Evolutionary conservation across 2,797 vertebrate genomes (phyloP).

Genomic region (Phalanger gymnotis): DNA sequence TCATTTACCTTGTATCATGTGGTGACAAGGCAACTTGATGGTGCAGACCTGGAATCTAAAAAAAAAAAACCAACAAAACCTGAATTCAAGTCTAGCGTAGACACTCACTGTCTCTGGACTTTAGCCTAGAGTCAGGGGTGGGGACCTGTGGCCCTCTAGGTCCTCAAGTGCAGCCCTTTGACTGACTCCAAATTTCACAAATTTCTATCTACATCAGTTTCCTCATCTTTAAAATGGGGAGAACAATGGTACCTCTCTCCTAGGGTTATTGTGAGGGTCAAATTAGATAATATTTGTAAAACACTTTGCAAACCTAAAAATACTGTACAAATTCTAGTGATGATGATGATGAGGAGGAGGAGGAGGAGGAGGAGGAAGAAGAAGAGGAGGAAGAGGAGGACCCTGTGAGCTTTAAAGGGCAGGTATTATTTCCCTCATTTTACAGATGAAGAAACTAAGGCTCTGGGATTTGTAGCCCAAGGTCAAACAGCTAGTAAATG

Average conservation of each 20-base stretch:
- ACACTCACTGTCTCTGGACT: not conserved
- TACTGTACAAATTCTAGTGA: not conserved
- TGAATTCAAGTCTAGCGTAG: not conserved
- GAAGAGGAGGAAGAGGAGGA: not conserved
- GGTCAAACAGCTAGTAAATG: not conserved
- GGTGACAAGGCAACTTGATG: not conserved
- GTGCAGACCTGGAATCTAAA: not conserved
- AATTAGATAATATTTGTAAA: not conserved
- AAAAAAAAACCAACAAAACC: no score
- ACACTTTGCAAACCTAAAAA: not conserved
- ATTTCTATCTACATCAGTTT: not conserved
- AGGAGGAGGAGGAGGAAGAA: no score
- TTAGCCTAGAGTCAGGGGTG: not conserved
- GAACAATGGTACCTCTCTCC: no score
- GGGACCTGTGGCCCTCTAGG: no score
- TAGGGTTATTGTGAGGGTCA: not conserved
- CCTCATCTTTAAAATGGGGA: not conserved
- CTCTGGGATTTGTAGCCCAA: not conserved
- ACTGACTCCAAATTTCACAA: not conserved
- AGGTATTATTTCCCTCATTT: not conserved
- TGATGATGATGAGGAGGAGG: not conserved
- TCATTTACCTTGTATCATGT: not conserved
- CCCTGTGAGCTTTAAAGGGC: not conserved
- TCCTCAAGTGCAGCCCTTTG: no score
- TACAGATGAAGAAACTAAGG: slow-evolving; percentile 18